Base-by-base conservation (phyloP, 2,888 invertebrate genomes). In the Pristionchus japonicus region DNA sequence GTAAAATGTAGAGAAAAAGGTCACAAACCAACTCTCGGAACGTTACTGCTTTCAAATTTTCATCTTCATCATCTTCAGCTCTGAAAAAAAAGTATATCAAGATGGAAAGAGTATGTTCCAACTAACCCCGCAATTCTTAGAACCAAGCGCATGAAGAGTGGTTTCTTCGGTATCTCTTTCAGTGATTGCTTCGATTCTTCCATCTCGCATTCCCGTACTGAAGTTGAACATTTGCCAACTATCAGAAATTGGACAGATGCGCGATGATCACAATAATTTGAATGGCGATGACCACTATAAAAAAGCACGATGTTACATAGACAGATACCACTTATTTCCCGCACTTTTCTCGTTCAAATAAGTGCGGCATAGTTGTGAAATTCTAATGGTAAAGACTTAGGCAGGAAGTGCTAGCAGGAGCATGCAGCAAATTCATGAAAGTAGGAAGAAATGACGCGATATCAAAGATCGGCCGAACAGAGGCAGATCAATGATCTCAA, bases 141-240 rank as follows among this genome's bases (percentile, higher is more conserved):
- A 27, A 77, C 13, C 13, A 77, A 17, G 13, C 43, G 37, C 9
- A 13, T 77, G 43, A 47, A 27, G 20, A 77, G 47, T n/a, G 77
- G 27, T 27, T 77, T 77, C 77, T 47, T 47, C 70, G 34, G 20
- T 15, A 11, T n/a, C 23, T 67, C 27, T 43, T 77, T 77, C 43
- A 13, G 77, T 47, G 3, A 34, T 13, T 13, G 77, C 34, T 23
- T 77, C 77, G 11, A 47, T 47, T 27, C 37, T n/a, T 40, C 77
- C 77, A 77, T 77, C 27, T 40, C n/a, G 74, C 77, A 43, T 77
- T 6, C 47, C 77, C n/a, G 40, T 74, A 47, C 77, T 70, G 70
- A 37, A 64, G 4, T 3, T 64, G 0, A 13, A 57, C 9, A 9
- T 4, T 52, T 23, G 57, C 2, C 4, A 31, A 31, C 31, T 7